Conservation (phyloP, 2,797 vertebrate genomes). For the Dermochelys coriacea region DNA sequence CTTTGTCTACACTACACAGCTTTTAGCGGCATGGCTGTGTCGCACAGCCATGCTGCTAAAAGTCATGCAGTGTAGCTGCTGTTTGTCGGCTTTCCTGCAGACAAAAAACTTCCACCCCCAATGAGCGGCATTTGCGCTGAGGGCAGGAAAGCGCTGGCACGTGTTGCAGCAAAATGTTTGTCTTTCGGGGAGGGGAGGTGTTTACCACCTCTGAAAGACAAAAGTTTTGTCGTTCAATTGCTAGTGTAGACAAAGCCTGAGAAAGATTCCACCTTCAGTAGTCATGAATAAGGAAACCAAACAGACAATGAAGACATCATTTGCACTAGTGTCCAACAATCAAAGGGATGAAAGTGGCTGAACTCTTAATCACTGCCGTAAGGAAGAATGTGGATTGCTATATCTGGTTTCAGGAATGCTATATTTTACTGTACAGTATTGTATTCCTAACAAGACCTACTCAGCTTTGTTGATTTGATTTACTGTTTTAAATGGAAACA, state of each 20-base stretch:
- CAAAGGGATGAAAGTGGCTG: background rate
- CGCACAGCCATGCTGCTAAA: too few relatives aligned
- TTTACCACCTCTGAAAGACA: too few relatives aligned
- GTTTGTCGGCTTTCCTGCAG: too few relatives aligned
- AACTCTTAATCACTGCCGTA: background rate
- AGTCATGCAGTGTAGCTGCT: too few relatives aligned
- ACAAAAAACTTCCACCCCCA: too few relatives aligned
- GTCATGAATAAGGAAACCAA: conserved; percentile 41
- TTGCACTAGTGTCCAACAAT: background rate
- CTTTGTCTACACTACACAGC: too few relatives aligned
- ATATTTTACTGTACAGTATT: background rate
- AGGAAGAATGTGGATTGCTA: background rate
- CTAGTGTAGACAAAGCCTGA: background rate
- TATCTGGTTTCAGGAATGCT: background rate
- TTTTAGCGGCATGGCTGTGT: too few relatives aligned
- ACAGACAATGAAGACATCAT: background rate
- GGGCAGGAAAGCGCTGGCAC: too few relatives aligned
- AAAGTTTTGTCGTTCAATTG: too few relatives aligned
- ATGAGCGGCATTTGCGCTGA: too few relatives aligned
- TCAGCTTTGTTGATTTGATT: background rate
- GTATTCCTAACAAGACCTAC: background rate
- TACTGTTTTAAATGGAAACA: background rate
- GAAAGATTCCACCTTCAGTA: conserved; percentile 28
- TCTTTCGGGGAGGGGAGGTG: too few relatives aligned
- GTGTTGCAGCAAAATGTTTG: too few relatives aligned